Conservation (phyloP, 2,888 invertebrate genomes). For the Tetranychus truncatus region DNA sequence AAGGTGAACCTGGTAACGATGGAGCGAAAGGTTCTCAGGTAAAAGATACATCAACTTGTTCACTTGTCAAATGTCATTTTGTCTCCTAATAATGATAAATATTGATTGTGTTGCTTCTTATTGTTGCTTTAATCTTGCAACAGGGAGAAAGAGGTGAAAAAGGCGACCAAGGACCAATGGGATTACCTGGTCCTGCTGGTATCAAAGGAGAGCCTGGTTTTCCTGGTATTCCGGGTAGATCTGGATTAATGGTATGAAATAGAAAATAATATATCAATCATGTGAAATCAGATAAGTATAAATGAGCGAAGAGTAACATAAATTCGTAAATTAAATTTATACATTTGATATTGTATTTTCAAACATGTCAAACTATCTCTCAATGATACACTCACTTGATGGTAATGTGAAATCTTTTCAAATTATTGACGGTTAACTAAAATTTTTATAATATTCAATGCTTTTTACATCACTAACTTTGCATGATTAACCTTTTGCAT, state of each 20-base stretch:
- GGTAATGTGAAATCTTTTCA: neutral
- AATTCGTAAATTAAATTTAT: neutral
- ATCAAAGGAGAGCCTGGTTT: neutral
- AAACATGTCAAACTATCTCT: too few species aligned
- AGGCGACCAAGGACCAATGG: slow-evolving; percentile 62
- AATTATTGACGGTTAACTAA: neutral
- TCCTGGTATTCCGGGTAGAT: neutral
- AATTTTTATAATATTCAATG: neutral
- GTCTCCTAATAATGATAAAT: too few species aligned
- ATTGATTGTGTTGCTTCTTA: neutral
- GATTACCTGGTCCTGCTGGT: slow-evolving; percentile 40
- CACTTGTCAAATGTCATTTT: too few species aligned
- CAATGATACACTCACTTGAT: too few species aligned
- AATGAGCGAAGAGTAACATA: neutral
- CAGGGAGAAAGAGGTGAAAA: slow-evolving; percentile 78
- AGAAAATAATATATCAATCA: neutral
- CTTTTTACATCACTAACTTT: neutral
- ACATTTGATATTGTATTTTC: too few species aligned
- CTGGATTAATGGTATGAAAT: slow-evolving; percentile 6
- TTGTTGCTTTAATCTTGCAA: neutral
- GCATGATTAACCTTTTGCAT: too few species aligned
- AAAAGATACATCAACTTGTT: neutral
- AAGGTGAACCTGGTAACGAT: slow-evolving; percentile 63
- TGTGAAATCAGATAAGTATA: too few species aligned
- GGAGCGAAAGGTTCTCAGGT: slow-evolving; percentile 35